Conservation (phyloP, 2,113 vertebrate species). For the Apistogramma diplotaenia region DNA sequence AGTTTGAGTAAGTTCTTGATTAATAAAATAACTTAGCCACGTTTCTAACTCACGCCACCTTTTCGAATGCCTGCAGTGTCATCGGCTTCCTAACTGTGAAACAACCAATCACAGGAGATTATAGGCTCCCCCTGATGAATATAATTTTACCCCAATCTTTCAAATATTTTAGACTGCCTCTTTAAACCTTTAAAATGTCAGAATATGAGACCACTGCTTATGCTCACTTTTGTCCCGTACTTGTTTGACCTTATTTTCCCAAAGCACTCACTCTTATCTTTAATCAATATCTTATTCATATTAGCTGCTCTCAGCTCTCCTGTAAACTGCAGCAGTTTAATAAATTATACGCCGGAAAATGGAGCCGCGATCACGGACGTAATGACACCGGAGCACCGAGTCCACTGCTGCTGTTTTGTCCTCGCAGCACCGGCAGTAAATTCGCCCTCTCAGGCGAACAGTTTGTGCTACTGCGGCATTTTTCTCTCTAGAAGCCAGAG, state of each 20-base stretch:
- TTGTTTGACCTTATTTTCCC: not conserved
- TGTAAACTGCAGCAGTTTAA: not conserved
- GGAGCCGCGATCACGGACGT: not conserved
- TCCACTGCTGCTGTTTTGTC: not conserved
- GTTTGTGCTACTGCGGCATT: constrained; percentile 13
- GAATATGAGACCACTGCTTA: not conserved
- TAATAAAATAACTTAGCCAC: not conserved
- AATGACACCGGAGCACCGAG: not conserved
- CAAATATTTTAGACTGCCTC: not conserved
- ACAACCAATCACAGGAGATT: not conserved
- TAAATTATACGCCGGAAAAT: not conserved
- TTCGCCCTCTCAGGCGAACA: not conserved
- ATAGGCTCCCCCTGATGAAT: not conserved
- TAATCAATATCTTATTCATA: constrained; percentile 11
- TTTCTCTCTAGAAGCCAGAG: constrained; percentile 1
- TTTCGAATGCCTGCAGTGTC: not conserved
- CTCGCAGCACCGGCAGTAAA: constrained; percentile 3
- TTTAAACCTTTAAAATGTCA: not conserved
- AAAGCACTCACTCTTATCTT: not conserved
- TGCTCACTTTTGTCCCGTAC: too few relatives aligned
- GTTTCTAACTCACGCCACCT: not conserved
- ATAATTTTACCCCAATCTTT: not conserved
- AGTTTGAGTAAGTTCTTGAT: not conserved
- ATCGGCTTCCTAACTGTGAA: not conserved
- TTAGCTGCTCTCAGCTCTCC: not conserved